Conservation (phyloP, 23 tunicate species). For the Trididemnum nubilum region DNA sequence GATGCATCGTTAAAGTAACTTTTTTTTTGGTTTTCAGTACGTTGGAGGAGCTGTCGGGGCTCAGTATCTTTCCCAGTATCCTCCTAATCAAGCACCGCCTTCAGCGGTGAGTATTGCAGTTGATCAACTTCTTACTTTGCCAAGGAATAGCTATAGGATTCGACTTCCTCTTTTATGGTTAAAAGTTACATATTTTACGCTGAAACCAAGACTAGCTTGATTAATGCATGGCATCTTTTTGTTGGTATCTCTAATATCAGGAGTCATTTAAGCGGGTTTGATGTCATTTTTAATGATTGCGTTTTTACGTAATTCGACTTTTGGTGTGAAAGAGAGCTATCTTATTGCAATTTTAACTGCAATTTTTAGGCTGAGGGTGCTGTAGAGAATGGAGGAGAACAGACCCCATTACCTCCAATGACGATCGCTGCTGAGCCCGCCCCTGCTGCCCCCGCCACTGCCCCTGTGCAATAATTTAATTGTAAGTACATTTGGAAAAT, state of each 20-base stretch:
- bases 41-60: conserved; percentile 6
- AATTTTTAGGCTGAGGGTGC: conserved; percentile 8
- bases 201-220: too few species aligned
- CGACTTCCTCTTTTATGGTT: background rate
- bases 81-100: background rate
- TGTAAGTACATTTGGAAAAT: too few species aligned
- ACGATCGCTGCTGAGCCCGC: conserved; percentile 13
- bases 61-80: conserved; percentile 20
- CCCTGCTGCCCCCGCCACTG: conserved; percentile 17
- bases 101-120: background rate
- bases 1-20: too few species aligned
- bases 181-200: too few species aligned
- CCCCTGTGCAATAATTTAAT: conserved; percentile 17
- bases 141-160: background rate
- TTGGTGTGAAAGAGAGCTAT: too few species aligned
- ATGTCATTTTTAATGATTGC: too few species aligned
- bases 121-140: too few species aligned
- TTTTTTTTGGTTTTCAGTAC: conserved; percentile 3
- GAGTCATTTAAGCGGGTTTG: too few species aligned
- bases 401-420: background rate
- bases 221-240: too few species aligned
- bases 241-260: too few species aligned
- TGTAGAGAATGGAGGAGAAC: conserved; percentile 19
- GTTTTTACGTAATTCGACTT: too few species aligned
- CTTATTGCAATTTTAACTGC: conserved; percentile 4